Evolutionary conservation across 2,797 vertebrate genomes (phyloP).

Genomic region (Hapalemur alaotrensis): DNA sequence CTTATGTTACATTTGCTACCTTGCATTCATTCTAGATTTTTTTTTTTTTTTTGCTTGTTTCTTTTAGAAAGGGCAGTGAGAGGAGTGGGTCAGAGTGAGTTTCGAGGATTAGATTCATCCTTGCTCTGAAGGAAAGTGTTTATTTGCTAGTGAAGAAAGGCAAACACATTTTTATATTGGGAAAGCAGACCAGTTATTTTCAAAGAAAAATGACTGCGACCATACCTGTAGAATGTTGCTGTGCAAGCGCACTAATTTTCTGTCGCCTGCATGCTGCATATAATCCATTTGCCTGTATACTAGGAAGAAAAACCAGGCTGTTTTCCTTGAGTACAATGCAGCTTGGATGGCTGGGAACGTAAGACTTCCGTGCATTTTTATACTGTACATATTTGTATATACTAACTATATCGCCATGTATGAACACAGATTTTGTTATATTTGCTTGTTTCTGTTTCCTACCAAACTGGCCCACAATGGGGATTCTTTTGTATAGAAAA

Average conservation of each 20-base stretch:
- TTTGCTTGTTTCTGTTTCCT: slow-evolving; percentile 84
- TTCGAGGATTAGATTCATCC: slow-evolving; percentile 53
- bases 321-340: slow-evolving; percentile 63
- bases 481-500: slow-evolving; percentile 71
- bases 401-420: slow-evolving; percentile 83
- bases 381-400: slow-evolving; percentile 88
- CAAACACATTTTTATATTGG: slow-evolving; percentile 76
- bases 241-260: slow-evolving; percentile 75
- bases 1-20: slow-evolving; percentile 6
- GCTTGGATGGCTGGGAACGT: slow-evolving; percentile 78
- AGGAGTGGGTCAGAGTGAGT: neutral
- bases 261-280: slow-evolving; percentile 83
- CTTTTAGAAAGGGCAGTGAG: neutral
- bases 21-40: neutral
- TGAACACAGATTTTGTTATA: slow-evolving; percentile 86
- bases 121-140: slow-evolving; percentile 54
- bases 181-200: slow-evolving; percentile 60
- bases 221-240: slow-evolving; percentile 70
- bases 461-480: slow-evolving; percentile 71
- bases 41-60: neutral
- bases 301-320: slow-evolving; percentile 57
- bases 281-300: slow-evolving; percentile 71
- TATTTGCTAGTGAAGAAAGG: slow-evolving; percentile 64
- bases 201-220: slow-evolving; percentile 57
- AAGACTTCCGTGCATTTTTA: slow-evolving; percentile 83